Evolutionary conservation across 2,113 vertebrate genomes (phyloP).

Genomic region (Alethe diademata): DNA sequence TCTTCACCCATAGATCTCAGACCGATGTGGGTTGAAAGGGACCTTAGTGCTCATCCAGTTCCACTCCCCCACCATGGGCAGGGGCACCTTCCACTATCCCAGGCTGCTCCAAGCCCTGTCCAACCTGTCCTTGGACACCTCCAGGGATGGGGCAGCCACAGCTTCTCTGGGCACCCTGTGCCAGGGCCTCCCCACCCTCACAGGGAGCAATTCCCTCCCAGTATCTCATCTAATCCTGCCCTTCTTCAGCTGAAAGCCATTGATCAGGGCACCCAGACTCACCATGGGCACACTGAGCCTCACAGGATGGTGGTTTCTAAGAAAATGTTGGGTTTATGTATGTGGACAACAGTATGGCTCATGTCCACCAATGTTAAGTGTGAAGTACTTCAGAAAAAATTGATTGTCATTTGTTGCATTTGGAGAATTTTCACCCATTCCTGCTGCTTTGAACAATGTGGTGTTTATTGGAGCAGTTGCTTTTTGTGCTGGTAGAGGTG

Average conservation of each 20-base stretch:
- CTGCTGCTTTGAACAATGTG: not conserved
- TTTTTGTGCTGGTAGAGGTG: not conserved
- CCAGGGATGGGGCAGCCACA: not conserved
- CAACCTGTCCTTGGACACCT: not conserved
- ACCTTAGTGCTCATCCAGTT: not conserved
- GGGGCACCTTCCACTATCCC: not conserved
- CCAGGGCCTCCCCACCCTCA: not conserved
- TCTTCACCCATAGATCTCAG: not conserved
- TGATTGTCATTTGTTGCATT: not conserved
- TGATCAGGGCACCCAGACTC: not conserved
- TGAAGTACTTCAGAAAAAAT: not conserved
- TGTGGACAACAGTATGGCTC: not conserved
- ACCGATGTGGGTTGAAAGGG: not conserved
- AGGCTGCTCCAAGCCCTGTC: fast-evolving
- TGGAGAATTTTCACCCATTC: not conserved
- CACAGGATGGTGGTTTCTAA: fast-evolving
- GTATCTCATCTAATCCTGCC: not conserved
- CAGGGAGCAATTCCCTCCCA: not conserved
- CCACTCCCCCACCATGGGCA: not conserved
- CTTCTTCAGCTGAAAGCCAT: not conserved
- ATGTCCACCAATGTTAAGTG: not conserved
- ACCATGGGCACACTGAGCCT: not conserved
- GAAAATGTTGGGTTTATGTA: not conserved
- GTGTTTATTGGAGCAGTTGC: not conserved
- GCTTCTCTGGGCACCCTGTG: not conserved